A percentile compares a stretch with the other conserved stretches of the same genome.
Evolutionary conservation across 2,888 invertebrate species (phyloP).

Genomic region (Dorcus hopei): DNA sequence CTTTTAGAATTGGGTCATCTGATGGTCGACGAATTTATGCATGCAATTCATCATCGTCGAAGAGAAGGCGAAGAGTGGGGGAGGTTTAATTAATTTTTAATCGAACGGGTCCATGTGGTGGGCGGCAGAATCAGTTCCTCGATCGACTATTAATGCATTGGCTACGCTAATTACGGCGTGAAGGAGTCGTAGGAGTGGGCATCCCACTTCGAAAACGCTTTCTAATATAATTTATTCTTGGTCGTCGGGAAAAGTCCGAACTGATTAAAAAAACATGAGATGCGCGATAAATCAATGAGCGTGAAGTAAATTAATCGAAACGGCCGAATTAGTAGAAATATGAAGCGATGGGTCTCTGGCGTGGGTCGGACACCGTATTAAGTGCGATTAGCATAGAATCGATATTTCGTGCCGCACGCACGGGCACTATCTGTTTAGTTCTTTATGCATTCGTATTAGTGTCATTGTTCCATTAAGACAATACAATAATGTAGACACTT

Average conservation of each 20-base stretch:
- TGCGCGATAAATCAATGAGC: background rate
- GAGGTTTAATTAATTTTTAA: background rate
- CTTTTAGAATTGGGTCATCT: background rate
- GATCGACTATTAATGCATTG: background rate
- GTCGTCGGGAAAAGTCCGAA: background rate
- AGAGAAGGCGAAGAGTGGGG: background rate
- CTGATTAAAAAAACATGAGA: background rate
- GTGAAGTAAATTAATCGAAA: background rate
- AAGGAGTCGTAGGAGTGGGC: background rate
- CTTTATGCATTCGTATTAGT: conserved; percentile 25
- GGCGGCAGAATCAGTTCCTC: background rate
- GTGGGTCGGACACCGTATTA: background rate
- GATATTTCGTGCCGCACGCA: background rate
- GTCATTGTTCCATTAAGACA: conserved; percentile 28
- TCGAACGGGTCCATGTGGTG: background rate
- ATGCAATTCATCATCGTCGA: background rate
- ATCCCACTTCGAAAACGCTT: background rate
- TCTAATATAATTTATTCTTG: background rate
- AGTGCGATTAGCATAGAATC: background rate
- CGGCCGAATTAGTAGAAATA: background rate
- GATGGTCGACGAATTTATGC: background rate
- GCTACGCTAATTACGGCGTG: background rate
- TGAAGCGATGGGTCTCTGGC: background rate
- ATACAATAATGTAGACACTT: conserved; percentile 23
- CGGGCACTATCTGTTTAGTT: conserved; percentile 7